phyloP scores from a whole-genome alignment of 2,888 invertebrate genomes.

The Chrysodeixis includens region DNA sequence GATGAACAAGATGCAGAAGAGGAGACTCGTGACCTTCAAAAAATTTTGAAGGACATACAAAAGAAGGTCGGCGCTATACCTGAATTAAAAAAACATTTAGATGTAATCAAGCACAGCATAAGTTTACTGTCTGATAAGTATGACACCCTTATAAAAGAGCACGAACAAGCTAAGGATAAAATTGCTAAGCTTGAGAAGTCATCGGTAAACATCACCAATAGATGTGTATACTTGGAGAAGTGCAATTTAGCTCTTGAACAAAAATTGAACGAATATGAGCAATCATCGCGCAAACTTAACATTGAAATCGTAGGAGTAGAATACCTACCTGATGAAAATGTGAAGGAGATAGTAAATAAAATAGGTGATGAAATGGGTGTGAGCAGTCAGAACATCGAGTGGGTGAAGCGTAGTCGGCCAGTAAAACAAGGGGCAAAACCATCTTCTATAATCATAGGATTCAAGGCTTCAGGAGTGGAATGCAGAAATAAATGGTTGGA shows the following conservation, averaged over 20 bases:
- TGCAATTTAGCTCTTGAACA: conserved; percentile 31
- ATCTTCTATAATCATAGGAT: conserved; percentile 6
- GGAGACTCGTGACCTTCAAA: conserved; percentile 22
- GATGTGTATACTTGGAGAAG: conserved; percentile 32
- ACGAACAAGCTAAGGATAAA: conserved; percentile 9
- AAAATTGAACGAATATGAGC: conserved; percentile 22
- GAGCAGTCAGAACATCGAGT: conserved; percentile 10
- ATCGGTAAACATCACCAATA: conserved; percentile 22
- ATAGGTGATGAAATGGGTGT: conserved; percentile 3
- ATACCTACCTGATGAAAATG: conserved; percentile 11
- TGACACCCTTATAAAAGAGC: conserved; percentile 6
- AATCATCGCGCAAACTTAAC: conserved; percentile 10
- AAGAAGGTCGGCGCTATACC: conserved; percentile 27
- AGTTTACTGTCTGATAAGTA: conserved; percentile 26
- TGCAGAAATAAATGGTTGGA: conserved; percentile 7
- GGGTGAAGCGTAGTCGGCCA: conserved; percentile 5
- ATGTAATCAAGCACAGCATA: conserved; percentile 18
- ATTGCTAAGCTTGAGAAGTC: conserved; percentile 21
- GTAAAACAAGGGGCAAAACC: conserved; percentile 3
- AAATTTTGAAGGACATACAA: conserved; percentile 10
- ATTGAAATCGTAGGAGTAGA: conserved; percentile 18
- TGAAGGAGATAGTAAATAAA: conserved; percentile 7
- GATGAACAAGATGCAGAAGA: conserved; percentile 7
- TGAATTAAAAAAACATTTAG: conserved; percentile 25
- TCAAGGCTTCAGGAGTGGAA: conserved; percentile 2